Evolutionary conservation across 2,797 vertebrate species (phyloP).

Genomic region (Spinus olivaceus): DNA sequence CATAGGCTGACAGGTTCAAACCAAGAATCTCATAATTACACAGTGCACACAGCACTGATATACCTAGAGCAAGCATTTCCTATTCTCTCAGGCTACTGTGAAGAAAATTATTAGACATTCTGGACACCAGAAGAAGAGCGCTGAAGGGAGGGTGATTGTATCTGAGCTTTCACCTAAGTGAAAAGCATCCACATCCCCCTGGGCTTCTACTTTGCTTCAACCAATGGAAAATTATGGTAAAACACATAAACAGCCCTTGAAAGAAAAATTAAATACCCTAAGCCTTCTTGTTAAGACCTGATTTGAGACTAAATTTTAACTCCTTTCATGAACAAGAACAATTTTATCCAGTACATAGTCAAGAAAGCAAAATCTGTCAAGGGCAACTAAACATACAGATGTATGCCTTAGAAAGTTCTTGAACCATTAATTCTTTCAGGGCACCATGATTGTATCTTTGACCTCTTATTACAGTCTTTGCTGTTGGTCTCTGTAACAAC

Average conservation of each 20-base stretch:
- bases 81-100: background rate
- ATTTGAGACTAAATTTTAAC: background rate
- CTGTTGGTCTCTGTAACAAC: background rate
- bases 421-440: background rate
- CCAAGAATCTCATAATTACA: background rate
- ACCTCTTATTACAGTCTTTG: background rate
- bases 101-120: background rate
- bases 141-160: background rate
- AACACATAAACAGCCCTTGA: background rate
- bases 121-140: background rate
- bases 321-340: background rate
- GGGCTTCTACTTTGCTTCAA: background rate
- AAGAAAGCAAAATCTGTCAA: background rate
- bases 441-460: background rate
- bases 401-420: background rate
- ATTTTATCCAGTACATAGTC: background rate
- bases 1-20: background rate
- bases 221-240: background rate
- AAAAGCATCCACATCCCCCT: background rate
- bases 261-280: background rate
- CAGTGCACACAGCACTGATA: background rate
- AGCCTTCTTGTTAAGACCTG: background rate
- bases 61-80: background rate
- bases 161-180: background rate
- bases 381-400: background rate